Percentiles rank a stretch among this genome's conserved stretches.
Conservation (phyloP, 1,140 invertebrate species). For the Zaprionus kolodkinae region DNA sequence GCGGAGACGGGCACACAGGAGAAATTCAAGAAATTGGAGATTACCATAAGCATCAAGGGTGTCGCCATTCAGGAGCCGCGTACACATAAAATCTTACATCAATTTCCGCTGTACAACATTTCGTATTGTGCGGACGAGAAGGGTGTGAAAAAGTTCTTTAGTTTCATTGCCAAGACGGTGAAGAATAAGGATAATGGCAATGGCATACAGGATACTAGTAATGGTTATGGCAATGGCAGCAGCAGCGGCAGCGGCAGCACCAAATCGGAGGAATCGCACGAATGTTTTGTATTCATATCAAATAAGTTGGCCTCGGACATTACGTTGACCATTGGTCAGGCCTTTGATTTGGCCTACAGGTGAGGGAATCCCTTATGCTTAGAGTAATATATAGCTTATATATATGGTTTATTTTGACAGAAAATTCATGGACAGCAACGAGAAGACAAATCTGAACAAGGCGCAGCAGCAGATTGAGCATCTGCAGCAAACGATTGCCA, state of each 20-base stretch:
- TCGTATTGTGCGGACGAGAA: slow-evolving; percentile 99
- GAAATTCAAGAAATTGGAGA: slow-evolving; percentile 96
- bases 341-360: slow-evolving; percentile 98
- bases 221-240: slow-evolving; percentile 58
- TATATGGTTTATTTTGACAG: slow-evolving; percentile 18
- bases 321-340: slow-evolving; percentile 98
- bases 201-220: slow-evolving; percentile 50
- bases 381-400: no score
- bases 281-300: slow-evolving; percentile 98
- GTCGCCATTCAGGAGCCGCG: slow-evolving; percentile 94
- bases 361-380: slow-evolving; percentile 57
- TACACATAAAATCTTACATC: slow-evolving; percentile 92
- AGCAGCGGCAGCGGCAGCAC: slow-evolving; percentile 49
- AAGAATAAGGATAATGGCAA: slow-evolving; percentile 83
- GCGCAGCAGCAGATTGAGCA: slow-evolving; percentile 85
- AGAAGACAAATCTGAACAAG: slow-evolving; percentile 86
- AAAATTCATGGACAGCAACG: slow-evolving; percentile 79
- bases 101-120: slow-evolving; percentile 98
- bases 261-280: slow-evolving; percentile 90
- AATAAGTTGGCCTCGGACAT: slow-evolving; percentile 98
- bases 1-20: slow-evolving; percentile 91
- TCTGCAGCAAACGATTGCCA: slow-evolving; percentile 85
- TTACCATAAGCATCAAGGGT: slow-evolving; percentile 97
- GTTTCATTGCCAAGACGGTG: slow-evolving; percentile 97
- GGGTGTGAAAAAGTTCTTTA: slow-evolving; percentile 98